Evolutionary conservation across 2,888 invertebrate genomes (phyloP).

Genomic region (Watsonalla binaria): DNA sequence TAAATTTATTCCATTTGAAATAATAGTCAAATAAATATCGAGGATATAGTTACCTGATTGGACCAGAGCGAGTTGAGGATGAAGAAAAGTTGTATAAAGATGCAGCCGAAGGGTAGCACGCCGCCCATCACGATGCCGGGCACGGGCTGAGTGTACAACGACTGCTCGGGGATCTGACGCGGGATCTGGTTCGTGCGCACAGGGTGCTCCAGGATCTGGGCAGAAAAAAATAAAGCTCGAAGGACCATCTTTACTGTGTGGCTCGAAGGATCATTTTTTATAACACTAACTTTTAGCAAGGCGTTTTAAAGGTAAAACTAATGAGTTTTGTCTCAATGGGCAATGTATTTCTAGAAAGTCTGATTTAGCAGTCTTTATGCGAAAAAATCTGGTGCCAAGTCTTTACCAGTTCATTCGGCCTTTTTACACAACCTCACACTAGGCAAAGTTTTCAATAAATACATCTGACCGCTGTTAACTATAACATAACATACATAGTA

Average conservation of each 20-base stretch:
- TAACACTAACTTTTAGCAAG: background rate
- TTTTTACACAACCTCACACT: no score
- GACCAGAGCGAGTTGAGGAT: conserved; percentile 99
- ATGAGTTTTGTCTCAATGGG: no score
- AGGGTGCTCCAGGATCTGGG: conserved; percentile 95
- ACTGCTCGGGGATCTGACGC: conserved; percentile 98
- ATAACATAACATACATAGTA: no score
- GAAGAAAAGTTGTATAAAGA: conserved; percentile 99
- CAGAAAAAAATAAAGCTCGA: background rate
- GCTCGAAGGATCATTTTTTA: background rate
- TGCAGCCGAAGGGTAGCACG: conserved; percentile 98
- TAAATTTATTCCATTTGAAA: no score
- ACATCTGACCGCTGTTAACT: no score
- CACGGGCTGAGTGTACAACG: conserved; percentile 96
- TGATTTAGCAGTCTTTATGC: no score
- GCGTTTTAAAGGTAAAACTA: no score
- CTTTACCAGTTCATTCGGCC: no score
- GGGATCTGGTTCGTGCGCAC: conserved; percentile 99
- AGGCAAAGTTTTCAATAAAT: no score
- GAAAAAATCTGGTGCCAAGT: no score
- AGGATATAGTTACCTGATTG: conserved; percentile 60
- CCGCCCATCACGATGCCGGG: conserved; percentile 99
- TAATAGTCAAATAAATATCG: no score
- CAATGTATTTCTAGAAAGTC: no score
- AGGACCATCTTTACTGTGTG: conserved; percentile 1